phyloP scores from a whole-genome alignment of 1,140 invertebrate genomes.

The Solenopsis invicta region DNA sequence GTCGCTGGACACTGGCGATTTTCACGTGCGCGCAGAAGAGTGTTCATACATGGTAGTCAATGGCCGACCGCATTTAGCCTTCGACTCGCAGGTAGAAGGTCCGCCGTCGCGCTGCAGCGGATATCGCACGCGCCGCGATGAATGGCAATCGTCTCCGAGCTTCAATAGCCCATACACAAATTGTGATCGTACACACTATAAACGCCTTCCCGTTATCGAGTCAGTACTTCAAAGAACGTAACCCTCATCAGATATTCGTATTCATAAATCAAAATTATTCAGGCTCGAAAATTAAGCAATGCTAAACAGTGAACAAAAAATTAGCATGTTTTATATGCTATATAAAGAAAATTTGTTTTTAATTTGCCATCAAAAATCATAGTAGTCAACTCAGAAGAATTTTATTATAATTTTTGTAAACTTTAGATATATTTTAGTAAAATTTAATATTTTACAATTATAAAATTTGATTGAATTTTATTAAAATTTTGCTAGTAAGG shows the following conservation, averaged over 20 bases:
- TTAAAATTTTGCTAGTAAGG: too few species aligned
- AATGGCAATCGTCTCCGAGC: slow-evolving; percentile 70
- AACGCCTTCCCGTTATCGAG: not conserved
- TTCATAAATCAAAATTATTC: not conserved
- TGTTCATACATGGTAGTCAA: slow-evolving; percentile 74
- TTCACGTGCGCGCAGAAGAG: slow-evolving; percentile 49
- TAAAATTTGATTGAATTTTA: too few species aligned
- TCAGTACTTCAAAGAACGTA: not conserved
- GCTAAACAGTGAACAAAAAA: not conserved
- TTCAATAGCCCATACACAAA: slow-evolving; percentile 32
- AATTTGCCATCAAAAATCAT: too few species aligned
- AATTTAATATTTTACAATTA: too few species aligned
- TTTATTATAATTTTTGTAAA: too few species aligned
- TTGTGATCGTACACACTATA: not conserved
- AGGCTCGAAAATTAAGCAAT: not conserved
- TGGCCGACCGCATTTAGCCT: slow-evolving; percentile 77
- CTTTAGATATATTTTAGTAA: too few species aligned
- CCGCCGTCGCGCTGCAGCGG: slow-evolving; percentile 69
- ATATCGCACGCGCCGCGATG: slow-evolving; percentile 70
- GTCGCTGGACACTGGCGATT: slow-evolving; percentile 57
- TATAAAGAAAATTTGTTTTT: not conserved
- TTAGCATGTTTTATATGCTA: not conserved
- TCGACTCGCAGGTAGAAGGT: slow-evolving; percentile 71
- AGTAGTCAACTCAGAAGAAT: too few species aligned
- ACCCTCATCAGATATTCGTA: not conserved